These are phyloP conservation scores for Vireo griseus DNA, from an alignment of 2,797 vertebrate genomes.

Conservation along the genomic window DNA sequence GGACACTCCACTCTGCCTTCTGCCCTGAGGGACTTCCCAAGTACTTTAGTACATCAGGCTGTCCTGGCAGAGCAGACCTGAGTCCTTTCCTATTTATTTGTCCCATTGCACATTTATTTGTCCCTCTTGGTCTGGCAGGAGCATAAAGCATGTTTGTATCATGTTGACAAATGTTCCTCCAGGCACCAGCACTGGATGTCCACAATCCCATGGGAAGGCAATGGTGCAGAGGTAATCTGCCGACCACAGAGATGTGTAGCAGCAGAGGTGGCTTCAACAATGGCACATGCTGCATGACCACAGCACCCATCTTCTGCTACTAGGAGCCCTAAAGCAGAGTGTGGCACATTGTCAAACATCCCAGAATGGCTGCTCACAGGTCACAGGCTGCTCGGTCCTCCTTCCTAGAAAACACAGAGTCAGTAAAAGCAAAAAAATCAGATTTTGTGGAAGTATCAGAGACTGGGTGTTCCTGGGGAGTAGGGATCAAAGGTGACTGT, in stretches of 20 bases:
- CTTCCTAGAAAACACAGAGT: not conserved
- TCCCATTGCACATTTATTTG: not conserved
- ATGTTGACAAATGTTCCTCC: not conserved
- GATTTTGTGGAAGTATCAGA: not conserved
- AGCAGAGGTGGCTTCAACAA: not conserved
- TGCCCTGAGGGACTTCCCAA: not conserved
- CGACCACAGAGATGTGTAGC: fast-evolving
- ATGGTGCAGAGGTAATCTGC: not conserved
- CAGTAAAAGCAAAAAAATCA: not conserved
- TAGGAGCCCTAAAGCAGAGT: not conserved
- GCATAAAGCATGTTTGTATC: not conserved
- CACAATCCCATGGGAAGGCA: not conserved
- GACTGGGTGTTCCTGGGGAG: not conserved
- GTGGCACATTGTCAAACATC: not conserved
- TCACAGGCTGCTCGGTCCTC: not conserved
- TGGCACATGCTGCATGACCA: not conserved
- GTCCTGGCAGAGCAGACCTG: fast-evolving
- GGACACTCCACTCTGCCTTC: not conserved
- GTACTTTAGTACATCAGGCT: not conserved
- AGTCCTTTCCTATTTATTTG: not conserved
- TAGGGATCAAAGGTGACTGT: not conserved
- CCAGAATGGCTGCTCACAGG: not conserved
- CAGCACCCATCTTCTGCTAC: not conserved
- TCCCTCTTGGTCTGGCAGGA: not conserved
- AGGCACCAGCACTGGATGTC: not conserved